Evolutionary conservation across 2,888 invertebrate genomes (phyloP).

Genomic region (Zaprionus bogoriensis): DNA sequence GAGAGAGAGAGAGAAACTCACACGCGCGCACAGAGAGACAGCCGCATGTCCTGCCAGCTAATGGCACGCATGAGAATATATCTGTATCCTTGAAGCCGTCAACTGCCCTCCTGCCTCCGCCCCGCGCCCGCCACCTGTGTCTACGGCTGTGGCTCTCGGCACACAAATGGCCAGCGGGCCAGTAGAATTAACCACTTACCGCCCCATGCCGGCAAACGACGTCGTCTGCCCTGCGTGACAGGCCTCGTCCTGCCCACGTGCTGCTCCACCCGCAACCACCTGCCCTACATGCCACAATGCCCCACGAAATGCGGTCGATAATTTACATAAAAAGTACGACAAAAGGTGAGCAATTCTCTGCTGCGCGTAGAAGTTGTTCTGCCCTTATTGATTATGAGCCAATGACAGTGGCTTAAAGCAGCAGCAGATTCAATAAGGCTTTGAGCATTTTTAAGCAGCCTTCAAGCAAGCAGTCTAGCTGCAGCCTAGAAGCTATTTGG

Average conservation of each 20-base stretch:
- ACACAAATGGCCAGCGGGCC: constrained; percentile 70
- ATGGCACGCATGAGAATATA: constrained; percentile 72
- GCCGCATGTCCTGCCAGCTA: constrained; percentile 56
- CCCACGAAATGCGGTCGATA: constrained; percentile 63
- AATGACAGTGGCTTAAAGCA: constrained; percentile 30
- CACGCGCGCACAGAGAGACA: neutral
- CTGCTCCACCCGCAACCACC: neutral
- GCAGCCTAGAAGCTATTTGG: too few relatives aligned
- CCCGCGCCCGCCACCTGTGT: neutral
- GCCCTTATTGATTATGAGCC: constrained; percentile 3
- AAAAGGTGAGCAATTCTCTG: constrained; percentile 33
- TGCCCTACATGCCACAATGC: constrained; percentile 7
- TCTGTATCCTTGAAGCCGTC: constrained; percentile 22
- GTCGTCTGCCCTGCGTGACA: constrained; percentile 58
- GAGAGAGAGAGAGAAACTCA: constrained; percentile 31
- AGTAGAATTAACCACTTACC: constrained; percentile 74
- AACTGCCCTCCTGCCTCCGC: neutral
- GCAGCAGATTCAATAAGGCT: neutral
- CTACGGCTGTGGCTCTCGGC: neutral
- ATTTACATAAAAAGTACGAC: constrained; percentile 70
- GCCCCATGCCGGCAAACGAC: constrained; percentile 39
- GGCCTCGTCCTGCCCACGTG: neutral
- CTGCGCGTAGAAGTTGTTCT: constrained; percentile 21
- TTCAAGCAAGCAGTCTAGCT: too few relatives aligned
- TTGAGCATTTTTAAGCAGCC: too few relatives aligned